Conservation (phyloP, 2,113 vertebrate genomes). For the Entelurus aequoreus region DNA sequence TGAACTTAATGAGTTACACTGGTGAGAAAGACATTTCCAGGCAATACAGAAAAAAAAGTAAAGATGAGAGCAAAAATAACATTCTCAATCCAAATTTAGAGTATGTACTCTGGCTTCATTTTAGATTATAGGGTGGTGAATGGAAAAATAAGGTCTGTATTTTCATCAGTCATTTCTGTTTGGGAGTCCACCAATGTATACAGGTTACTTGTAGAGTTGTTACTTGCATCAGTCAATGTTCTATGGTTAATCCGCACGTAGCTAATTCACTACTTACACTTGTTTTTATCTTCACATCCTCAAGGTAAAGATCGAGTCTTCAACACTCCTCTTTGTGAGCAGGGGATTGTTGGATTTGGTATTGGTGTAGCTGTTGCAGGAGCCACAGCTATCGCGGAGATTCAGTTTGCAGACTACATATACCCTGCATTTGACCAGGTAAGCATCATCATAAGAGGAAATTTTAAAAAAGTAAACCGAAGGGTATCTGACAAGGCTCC, state of each 20-base stretch:
- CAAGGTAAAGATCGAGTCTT: conserved; percentile 95
- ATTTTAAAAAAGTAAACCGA: neutral
- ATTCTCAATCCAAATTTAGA: conserved; percentile 53
- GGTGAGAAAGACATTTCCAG: conserved; percentile 27
- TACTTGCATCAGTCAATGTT: neutral
- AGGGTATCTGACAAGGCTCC: neutral
- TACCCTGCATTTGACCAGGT: conserved; percentile 99
- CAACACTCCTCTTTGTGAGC: conserved; percentile 96
- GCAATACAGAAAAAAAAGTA: conserved; percentile 23
- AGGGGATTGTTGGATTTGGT: conserved; percentile 97
- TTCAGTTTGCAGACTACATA: conserved; percentile 98
- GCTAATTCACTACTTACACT: neutral
- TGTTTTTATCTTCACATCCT: neutral
- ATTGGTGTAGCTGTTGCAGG: conserved; percentile 89
- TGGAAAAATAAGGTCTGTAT: conserved; percentile 11
- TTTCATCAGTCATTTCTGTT: conserved; percentile 13
- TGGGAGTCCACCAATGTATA: neutral
- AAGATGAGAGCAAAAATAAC: conserved; percentile 63
- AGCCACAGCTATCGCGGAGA: conserved; percentile 94
- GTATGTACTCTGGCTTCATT: conserved; percentile 36
- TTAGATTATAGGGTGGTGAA: conserved; percentile 63
- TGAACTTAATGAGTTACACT: conserved; percentile 32
- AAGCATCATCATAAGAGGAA: neutral
- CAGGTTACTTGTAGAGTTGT: neutral
- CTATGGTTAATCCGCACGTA: neutral